phyloP scores from a whole-genome alignment of 2,797 vertebrate species.

The Diceros bicornis region DNA sequence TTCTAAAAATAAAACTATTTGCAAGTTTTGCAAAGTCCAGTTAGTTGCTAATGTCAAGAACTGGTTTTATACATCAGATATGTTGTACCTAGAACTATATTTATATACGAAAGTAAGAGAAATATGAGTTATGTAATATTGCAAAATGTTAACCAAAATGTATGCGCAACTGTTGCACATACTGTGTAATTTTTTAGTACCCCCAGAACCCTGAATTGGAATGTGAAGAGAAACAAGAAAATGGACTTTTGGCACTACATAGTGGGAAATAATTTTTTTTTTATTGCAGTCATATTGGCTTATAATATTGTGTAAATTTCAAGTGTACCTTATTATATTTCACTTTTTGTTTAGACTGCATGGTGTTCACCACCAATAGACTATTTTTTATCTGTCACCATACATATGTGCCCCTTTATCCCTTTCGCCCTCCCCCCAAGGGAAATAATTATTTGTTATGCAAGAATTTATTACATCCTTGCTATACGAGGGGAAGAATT shows the following conservation, averaged over 20 bases:
- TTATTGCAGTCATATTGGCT: too few species aligned
- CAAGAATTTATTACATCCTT: not conserved
- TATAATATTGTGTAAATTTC: too few species aligned
- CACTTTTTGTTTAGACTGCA: too few species aligned
- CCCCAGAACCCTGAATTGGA: not conserved
- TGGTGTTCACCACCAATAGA: too few species aligned
- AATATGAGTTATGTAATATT: not conserved
- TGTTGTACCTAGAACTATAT: not conserved
- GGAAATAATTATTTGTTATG: not conserved
- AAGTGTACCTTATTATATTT: too few species aligned
- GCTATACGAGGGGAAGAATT: not conserved
- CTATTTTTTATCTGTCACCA: too few species aligned
- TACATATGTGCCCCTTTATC: too few species aligned
- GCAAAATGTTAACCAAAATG: not conserved
- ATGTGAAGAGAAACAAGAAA: not conserved
- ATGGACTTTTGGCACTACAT: not conserved
- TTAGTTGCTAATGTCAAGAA: not conserved
- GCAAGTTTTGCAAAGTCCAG: not conserved
- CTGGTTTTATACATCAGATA: not conserved
- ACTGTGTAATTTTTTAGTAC: not conserved
- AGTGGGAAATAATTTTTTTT: not conserved
- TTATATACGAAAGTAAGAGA: not conserved
- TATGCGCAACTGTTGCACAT: not conserved
- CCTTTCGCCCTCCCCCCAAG: too few species aligned
- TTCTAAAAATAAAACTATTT: constrained; percentile 36